Evolutionary conservation across 2,797 vertebrate species (phyloP), one percentile per base, ranked within the genome.

Genomic region (Tokudaia tokunoshimensis): DNA sequence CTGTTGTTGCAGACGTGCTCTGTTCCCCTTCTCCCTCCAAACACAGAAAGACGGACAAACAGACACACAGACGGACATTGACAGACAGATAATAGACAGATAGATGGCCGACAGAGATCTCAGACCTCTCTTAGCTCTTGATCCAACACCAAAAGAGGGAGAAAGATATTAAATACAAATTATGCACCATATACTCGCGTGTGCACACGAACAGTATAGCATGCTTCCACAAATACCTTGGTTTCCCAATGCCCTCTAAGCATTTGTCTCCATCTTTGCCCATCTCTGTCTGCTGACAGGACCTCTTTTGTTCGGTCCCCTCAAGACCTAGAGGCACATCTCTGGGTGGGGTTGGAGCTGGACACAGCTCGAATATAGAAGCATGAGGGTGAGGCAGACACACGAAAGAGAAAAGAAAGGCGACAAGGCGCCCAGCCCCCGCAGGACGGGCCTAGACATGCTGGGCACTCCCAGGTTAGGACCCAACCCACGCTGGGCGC

Each of bases 391-490:
- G 44, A 92, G 67, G 72, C 87, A 79, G 83, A 91, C 11, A 17
- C 50, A 5, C 4, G 26, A 47, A 74, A 29, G 74, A 57, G 61
- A 93, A 85, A 34, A 50, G 47, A 91, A 93, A 85, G 78, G 89
- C 55, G 37, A 78, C 82, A 31, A 70, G 83, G 79, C 63, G 0
- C 55, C n/a, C 7, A 11, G 80, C 70, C 90, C 86, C 95, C 17
- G 12, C 91, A 94, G 31, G 82, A 95, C 95, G 10, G 84, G 98
- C 84, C 89, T 44, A 59, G 67, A 95, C 98, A 70, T 72, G 96
- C 92, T 92, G 86, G 91, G 81, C 6, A 1, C 93, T 96, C 88
- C 95, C 75, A 74, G 84, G 84, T 67, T 79, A 14, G 55, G 76
- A 94, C 34, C 75, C 78, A 93, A 94, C 93, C 96, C 85, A 97